phyloP scores from a whole-genome alignment of 1,140 invertebrate genomes.

The Drosophila tristis region DNA sequence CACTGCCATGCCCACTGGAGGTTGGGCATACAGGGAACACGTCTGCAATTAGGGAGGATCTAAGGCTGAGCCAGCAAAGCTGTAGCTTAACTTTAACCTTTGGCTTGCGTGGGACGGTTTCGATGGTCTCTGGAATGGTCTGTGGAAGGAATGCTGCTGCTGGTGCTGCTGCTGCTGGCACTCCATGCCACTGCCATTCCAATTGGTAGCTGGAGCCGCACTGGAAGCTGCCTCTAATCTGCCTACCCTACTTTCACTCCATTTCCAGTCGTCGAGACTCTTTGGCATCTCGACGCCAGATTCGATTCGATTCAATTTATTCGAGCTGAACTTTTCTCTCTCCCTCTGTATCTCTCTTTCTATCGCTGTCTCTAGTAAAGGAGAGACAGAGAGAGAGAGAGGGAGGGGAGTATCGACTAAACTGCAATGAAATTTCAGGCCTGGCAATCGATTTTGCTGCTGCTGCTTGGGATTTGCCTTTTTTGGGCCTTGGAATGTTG shows the following conservation, averaged over 20 bases:
- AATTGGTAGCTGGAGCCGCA: slow-evolving; percentile 16
- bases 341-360: slow-evolving; percentile 16
- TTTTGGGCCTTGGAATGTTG: slow-evolving; percentile 76
- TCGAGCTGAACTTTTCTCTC: slow-evolving; percentile 67
- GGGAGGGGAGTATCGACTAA: slow-evolving; percentile 28
- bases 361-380: no score
- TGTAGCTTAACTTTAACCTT: slow-evolving; percentile 47
- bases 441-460: slow-evolving; percentile 51
- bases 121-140: neutral
- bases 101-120: slow-evolving; percentile 2
- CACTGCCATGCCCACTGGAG: no score
- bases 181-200: neutral
- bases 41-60: neutral
- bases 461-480: slow-evolving; percentile 73
- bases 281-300: slow-evolving; percentile 51
- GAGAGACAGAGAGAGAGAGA: neutral
- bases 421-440: slow-evolving; percentile 73
- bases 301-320: slow-evolving; percentile 80
- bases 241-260: slow-evolving; percentile 82
- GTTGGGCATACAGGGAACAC: neutral
- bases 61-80: neutral
- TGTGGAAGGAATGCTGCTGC: slow-evolving; percentile 3
- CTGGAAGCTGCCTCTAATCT: slow-evolving; percentile 62
- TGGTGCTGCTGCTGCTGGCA: neutral
- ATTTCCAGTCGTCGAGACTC: slow-evolving; percentile 72